phyloP scores from a whole-genome alignment of 2,888 invertebrate genomes.

The Spodoptera exigua region DNA sequence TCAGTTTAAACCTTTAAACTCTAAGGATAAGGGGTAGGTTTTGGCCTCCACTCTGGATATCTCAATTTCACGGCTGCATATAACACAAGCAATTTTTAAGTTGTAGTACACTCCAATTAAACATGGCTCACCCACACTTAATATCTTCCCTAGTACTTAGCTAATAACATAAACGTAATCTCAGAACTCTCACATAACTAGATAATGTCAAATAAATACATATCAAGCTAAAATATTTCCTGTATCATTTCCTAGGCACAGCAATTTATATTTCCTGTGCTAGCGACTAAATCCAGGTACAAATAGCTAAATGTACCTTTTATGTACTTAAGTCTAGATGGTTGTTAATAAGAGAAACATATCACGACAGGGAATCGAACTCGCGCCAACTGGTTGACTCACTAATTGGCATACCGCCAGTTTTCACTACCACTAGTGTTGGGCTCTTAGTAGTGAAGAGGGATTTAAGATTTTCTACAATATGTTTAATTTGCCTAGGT shows the following conservation, averaged over 20 bases:
- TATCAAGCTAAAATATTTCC: constrained; percentile 11
- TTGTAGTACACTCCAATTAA: no score
- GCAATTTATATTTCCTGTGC: constrained; percentile 25
- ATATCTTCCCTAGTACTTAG: no score
- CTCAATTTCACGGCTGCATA: no score
- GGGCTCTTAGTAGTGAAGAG: no score
- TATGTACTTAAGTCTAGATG: constrained; percentile 18
- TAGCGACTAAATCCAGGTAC: constrained; percentile 21
- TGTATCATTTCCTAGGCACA: constrained; percentile 28
- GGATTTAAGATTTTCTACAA: no score
- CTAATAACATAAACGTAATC: no score
- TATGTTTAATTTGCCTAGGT: no score
- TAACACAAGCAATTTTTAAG: no score
- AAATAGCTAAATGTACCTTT: constrained; percentile 20
- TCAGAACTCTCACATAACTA: constrained; percentile 4
- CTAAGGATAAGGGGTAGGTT: no score
- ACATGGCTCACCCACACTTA: no score
- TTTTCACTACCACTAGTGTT: constrained; percentile 58
- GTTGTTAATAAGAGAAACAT: constrained; percentile 60
- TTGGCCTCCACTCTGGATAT: no score
- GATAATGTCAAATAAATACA: constrained; percentile 7
- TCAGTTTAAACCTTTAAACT: no score
- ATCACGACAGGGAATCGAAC: constrained; percentile 60
- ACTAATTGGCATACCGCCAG: constrained; percentile 69
- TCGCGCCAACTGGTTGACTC: constrained; percentile 60